These are phyloP conservation scores for Sturnus vulgaris DNA, from an alignment of 2,113 vertebrate genomes.

Conservation along the genomic window DNA sequence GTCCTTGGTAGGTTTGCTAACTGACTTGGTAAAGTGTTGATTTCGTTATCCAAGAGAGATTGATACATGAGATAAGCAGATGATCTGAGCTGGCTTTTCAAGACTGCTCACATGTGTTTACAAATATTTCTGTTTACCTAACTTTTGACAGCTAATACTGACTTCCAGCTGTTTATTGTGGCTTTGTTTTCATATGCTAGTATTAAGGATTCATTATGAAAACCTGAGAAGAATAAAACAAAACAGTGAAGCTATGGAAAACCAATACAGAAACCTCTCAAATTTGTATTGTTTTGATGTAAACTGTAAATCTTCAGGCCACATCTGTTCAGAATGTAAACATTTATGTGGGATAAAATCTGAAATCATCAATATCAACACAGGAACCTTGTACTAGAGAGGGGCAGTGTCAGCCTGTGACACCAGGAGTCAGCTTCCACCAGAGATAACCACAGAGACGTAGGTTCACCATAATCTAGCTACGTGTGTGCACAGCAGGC, in stretches of 20 bases:
- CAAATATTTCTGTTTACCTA: not conserved
- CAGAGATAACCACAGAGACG: not conserved
- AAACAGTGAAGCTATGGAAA: not conserved
- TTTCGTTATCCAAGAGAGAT: not conserved
- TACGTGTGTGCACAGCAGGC: rapidly evolving
- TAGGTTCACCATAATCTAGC: not conserved
- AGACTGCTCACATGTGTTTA: not conserved
- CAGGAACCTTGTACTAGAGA: not conserved
- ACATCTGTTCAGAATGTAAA: not conserved
- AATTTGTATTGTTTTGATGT: not conserved
- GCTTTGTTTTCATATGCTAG: not conserved
- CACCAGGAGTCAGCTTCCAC: not conserved
- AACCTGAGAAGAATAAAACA: not conserved
- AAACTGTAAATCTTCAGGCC: not conserved
- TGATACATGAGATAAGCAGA: not conserved
- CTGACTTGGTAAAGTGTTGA: not conserved
- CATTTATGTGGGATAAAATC: not conserved
- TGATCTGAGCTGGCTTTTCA: not conserved
- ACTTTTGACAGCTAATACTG: not conserved
- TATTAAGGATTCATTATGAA: not conserved
- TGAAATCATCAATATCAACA: not conserved
- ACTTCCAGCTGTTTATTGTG: slow-evolving; percentile 24
- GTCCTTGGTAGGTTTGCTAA: not conserved
- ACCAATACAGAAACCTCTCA: not conserved
- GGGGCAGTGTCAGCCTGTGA: not conserved